phyloP scores from a whole-genome alignment of 2,888 invertebrate genomes.

The Plebejus melissa region DNA sequence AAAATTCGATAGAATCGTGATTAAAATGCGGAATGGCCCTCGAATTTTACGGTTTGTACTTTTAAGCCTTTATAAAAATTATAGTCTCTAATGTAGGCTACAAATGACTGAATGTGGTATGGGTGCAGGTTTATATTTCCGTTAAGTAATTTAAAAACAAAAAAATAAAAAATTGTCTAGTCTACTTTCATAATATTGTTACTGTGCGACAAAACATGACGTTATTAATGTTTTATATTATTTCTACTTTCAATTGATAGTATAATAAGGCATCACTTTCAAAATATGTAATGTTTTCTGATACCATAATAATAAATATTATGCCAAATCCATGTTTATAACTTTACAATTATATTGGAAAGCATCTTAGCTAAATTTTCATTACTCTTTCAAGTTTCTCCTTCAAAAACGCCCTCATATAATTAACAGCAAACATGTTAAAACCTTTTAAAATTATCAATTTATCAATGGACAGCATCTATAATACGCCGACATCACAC shows the following conservation, averaged over 20 bases:
- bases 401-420: background rate
- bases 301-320: background rate
- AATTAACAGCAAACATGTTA: background rate
- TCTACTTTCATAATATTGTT: too few species aligned
- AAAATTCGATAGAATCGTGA: conserved; percentile 26
- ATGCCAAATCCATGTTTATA: too few species aligned
- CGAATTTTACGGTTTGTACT: background rate
- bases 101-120: background rate
- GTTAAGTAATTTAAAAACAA: too few species aligned
- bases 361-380: too few species aligned
- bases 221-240: too few species aligned
- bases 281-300: background rate
- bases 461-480: background rate
- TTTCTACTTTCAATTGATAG: too few species aligned
- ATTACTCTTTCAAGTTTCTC: background rate
- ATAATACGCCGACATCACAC: background rate
- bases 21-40: conserved; percentile 17
- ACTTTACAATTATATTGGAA: too few species aligned
- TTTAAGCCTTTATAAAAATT: background rate
- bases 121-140: too few species aligned
- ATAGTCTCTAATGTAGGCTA: background rate
- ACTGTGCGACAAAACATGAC: too few species aligned
- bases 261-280: too few species aligned
- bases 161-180: too few species aligned
- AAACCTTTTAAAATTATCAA: conserved; percentile 7